phyloP scores from a whole-genome alignment of 2,888 invertebrate species.

The Agriopis aurantiaria region DNA sequence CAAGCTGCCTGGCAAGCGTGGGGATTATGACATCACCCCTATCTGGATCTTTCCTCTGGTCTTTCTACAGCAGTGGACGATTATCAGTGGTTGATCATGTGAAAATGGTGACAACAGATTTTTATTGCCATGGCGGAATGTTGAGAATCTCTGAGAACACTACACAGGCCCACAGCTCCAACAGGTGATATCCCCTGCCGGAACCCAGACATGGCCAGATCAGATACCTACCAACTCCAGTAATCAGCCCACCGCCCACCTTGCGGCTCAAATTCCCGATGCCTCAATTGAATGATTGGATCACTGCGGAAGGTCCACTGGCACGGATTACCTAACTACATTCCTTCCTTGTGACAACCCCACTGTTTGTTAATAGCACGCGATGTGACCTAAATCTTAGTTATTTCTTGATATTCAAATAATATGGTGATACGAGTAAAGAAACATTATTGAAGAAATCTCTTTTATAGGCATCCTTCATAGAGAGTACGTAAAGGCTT shows the following conservation, averaged over 20 bases:
- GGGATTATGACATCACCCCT: too few species aligned
- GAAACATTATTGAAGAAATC: background rate
- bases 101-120: too few species aligned
- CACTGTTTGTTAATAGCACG: background rate
- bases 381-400: constrained; percentile 1
- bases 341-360: background rate
- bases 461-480: too few species aligned
- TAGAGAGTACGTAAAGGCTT: too few species aligned
- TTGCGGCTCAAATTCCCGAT: constrained; percentile 7
- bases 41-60: too few species aligned
- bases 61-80: too few species aligned
- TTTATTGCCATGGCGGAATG: too few species aligned
- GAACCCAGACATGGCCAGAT: background rate
- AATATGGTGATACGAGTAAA: background rate
- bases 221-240: background rate
- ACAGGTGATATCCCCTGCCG: background rate
- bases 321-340: background rate
- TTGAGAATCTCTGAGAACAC: too few species aligned
- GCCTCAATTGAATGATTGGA: constrained; percentile 68
- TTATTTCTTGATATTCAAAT: background rate
- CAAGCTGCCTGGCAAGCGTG: too few species aligned
- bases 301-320: constrained; percentile 34
- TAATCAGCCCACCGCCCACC: constrained; percentile 10
- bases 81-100: too few species aligned
- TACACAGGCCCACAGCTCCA: too few species aligned